These are phyloP conservation scores for Incurvaria masculella DNA, from an alignment of 2,888 invertebrate species.

Conservation along the genomic window DNA sequence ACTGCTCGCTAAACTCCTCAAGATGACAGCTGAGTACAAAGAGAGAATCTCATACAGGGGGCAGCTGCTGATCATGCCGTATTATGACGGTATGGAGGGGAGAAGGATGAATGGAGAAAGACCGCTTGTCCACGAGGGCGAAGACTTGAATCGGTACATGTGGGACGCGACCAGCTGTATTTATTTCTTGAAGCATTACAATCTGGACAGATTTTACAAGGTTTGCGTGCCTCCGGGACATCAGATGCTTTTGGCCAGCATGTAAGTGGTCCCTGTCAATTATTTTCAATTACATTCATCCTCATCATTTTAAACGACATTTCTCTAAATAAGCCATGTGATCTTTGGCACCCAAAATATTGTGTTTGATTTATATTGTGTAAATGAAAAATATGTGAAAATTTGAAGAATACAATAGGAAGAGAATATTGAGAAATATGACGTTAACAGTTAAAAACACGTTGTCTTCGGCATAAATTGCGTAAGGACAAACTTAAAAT, in stretches of 20 bases:
- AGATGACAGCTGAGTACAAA: conserved; percentile 61
- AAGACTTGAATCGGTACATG: conserved; percentile 54
- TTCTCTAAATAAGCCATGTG: no score
- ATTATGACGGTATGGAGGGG: conserved; percentile 18
- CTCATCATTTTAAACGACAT: no score
- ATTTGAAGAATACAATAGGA: no score
- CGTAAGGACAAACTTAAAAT: no score
- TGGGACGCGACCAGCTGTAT: conserved; percentile 63
- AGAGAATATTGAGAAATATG: no score
- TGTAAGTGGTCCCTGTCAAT: conserved; percentile 58
- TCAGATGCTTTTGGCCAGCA: conserved; percentile 58
- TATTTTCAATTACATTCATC: no score
- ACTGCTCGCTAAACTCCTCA: conserved; percentile 58
- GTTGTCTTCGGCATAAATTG: no score
- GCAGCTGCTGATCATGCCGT: conserved; percentile 57
- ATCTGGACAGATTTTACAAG: conserved; percentile 59
- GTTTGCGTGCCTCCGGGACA: conserved; percentile 61
- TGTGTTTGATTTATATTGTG: no score
- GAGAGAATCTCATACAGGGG: conserved; percentile 60
- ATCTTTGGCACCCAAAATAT: no score
- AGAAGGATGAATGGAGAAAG: neutral
- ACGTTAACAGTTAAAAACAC: no score
- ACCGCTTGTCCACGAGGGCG: conserved; percentile 21
- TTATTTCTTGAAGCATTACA: conserved; percentile 58
- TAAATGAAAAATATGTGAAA: no score